These are phyloP conservation scores for Acheta domesticus DNA, from an alignment of 2,888 invertebrate species.

Conservation along the genomic window DNA sequence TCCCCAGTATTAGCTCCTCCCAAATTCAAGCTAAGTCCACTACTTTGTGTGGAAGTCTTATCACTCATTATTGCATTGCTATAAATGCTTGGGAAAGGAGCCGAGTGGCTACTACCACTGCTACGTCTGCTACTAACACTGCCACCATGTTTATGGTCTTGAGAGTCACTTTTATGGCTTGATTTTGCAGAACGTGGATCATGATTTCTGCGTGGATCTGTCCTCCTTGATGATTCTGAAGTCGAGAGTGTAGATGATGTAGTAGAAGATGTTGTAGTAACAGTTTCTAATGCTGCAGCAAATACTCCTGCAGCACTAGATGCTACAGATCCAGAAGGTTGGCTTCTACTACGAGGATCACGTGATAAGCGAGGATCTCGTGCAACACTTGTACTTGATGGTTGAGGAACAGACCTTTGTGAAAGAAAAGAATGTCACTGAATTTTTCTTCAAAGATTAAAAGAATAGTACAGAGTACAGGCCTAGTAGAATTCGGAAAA, in stretches of 20 bases:
- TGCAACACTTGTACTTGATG: conserved; percentile 1
- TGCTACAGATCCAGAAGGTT: neutral
- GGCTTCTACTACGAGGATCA: conserved; percentile 32
- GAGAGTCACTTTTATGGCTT: neutral
- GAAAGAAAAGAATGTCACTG: no score
- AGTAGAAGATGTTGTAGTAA: neutral
- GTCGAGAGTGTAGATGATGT: neutral
- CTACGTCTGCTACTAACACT: neutral
- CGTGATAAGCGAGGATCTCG: conserved; percentile 36
- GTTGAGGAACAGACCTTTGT: neutral
- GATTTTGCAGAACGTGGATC: conserved; percentile 19
- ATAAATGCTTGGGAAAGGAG: conserved; percentile 19
- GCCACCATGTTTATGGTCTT: neutral
- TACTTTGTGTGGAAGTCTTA: neutral
- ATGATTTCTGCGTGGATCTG: neutral
- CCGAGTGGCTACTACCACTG: neutral
- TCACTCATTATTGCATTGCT: conserved; percentile 22
- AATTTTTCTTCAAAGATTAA: no score
- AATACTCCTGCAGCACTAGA: conserved; percentile 4
- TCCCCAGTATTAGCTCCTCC: conserved; percentile 41
- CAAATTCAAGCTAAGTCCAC: neutral
- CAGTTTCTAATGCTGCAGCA: neutral
- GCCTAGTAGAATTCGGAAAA: no score
- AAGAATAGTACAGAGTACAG: no score
- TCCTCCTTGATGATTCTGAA: neutral